phyloP scores from a whole-genome alignment of 1,140 invertebrate genomes.

The Whitmania pigra region DNA sequence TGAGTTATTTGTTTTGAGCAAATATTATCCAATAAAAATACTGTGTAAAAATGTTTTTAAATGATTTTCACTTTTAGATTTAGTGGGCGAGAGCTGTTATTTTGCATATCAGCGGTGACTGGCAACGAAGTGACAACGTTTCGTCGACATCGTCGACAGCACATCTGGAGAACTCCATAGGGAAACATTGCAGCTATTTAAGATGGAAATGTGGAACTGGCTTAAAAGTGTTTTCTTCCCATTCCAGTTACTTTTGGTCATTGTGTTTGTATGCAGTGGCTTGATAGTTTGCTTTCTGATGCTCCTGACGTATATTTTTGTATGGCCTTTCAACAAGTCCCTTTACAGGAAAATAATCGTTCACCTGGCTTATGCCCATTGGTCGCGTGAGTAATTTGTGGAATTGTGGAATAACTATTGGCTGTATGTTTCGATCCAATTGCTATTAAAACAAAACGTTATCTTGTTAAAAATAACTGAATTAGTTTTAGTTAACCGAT shows the following conservation, averaged over 20 bases:
- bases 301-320: slow-evolving; percentile 32
- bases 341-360: slow-evolving; percentile 76
- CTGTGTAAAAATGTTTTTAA: no score
- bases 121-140: no score
- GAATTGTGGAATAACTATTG: slow-evolving; percentile 15
- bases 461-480: neutral
- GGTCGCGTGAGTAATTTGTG: slow-evolving; percentile 65
- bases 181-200: neutral
- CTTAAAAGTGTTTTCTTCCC: slow-evolving; percentile 25
- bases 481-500: neutral
- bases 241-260: slow-evolving; percentile 64
- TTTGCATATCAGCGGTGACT: no score
- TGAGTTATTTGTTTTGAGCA: no score
- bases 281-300: slow-evolving; percentile 63
- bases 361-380: slow-evolving; percentile 73
- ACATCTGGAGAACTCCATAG: no score
- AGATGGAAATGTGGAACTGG: neutral
- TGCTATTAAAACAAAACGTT: slow-evolving; percentile 21
- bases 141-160: no score
- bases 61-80: no score
- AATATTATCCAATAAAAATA: no score
- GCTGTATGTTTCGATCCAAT: slow-evolving; percentile 10
- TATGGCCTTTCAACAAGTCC: slow-evolving; percentile 38
- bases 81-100: no score
- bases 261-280: slow-evolving; percentile 77